Percentiles rank a stretch among this genome's conserved stretches.
These are phyloP conservation scores for Novumbra hubbsi DNA, from an alignment of 2,797 vertebrate genomes.

Conservation along the genomic window DNA sequence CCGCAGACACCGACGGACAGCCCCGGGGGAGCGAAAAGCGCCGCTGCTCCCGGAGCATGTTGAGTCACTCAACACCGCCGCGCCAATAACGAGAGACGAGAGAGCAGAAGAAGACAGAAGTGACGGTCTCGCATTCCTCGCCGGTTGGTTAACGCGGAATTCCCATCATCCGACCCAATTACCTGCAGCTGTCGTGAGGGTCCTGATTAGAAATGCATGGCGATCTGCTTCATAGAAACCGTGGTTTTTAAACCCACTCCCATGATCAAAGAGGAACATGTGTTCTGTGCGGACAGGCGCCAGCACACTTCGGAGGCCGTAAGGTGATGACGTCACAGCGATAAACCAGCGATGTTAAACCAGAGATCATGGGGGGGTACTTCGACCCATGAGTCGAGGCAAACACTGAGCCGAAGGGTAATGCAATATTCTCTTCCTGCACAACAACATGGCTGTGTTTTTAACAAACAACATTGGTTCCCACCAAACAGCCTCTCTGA, in stretches of 20 bases:
- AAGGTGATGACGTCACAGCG: slow-evolving; percentile 8
- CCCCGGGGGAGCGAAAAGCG: neutral
- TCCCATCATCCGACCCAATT: slow-evolving; percentile 41
- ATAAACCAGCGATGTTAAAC: neutral
- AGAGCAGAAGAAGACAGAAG: neutral
- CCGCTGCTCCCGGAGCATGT: neutral
- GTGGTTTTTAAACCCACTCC: slow-evolving; percentile 24
- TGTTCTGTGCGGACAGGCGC: slow-evolving; percentile 29
- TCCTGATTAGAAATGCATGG: slow-evolving; percentile 11
- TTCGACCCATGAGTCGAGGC: slow-evolving; percentile 46
- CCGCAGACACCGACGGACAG: neutral
- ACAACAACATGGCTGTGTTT: slow-evolving; percentile 36
- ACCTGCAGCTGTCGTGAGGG: slow-evolving; percentile 50
- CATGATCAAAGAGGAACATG: slow-evolving; percentile 23
- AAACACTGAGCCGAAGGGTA: slow-evolving; percentile 47
- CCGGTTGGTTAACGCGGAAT: slow-evolving; percentile 25
- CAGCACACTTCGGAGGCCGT: slow-evolving; percentile 11
- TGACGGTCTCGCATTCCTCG: slow-evolving; percentile 21
- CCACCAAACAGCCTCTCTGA: slow-evolving; percentile 56
- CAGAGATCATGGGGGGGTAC: neutral
- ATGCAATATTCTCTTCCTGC: slow-evolving; percentile 55
- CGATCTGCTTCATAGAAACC: slow-evolving; percentile 22
- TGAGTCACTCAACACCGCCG: slow-evolving; percentile 4
- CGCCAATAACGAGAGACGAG: neutral
- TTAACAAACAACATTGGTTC: slow-evolving; percentile 41